phyloP scores from a whole-genome alignment of 1,140 invertebrate species.

The Euwallacea fornicatus region DNA sequence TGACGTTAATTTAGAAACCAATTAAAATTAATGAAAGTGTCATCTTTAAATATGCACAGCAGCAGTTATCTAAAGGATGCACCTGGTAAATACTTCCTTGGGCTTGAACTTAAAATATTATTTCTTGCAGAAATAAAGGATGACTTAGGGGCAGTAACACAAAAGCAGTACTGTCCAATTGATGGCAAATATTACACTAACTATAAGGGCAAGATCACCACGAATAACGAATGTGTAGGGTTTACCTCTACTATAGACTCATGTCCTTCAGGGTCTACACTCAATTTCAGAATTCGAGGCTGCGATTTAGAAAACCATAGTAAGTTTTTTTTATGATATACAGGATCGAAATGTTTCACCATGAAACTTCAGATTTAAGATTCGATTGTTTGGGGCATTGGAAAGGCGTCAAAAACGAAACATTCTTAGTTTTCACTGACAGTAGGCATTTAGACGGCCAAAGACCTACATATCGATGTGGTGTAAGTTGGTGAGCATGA shows the following conservation, averaged over 20 bases:
- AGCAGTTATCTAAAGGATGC: no score
- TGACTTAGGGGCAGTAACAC: constrained; percentile 52
- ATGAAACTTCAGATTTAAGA: constrained; percentile 57
- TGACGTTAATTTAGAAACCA: no score
- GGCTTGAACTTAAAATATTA: background rate
- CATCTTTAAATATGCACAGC: no score
- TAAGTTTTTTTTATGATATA: constrained; percentile 8
- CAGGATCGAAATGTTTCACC: background rate
- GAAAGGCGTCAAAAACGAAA: constrained; percentile 61
- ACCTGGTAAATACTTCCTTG: no score
- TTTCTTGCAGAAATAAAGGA: constrained; percentile 58
- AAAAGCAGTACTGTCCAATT: constrained; percentile 68
- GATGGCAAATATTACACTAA: constrained; percentile 66
- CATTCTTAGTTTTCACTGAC: constrained; percentile 66
- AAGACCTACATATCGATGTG: constrained; percentile 67
- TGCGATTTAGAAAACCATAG: constrained; percentile 40
- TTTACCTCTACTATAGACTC: constrained; percentile 64
- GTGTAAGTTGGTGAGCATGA: constrained; percentile 58
- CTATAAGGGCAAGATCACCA: constrained; percentile 61
- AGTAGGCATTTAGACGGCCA: constrained; percentile 53
- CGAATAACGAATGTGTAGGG: constrained; percentile 58
- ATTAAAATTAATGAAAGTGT: no score
- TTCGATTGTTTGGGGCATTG: constrained; percentile 71
- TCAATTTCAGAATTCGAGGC: constrained; percentile 52
- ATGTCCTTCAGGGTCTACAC: constrained; percentile 65